These are phyloP conservation scores for Heterohyrax brucei DNA, from an alignment of 2,797 vertebrate genomes.

Conservation along the genomic window DNA sequence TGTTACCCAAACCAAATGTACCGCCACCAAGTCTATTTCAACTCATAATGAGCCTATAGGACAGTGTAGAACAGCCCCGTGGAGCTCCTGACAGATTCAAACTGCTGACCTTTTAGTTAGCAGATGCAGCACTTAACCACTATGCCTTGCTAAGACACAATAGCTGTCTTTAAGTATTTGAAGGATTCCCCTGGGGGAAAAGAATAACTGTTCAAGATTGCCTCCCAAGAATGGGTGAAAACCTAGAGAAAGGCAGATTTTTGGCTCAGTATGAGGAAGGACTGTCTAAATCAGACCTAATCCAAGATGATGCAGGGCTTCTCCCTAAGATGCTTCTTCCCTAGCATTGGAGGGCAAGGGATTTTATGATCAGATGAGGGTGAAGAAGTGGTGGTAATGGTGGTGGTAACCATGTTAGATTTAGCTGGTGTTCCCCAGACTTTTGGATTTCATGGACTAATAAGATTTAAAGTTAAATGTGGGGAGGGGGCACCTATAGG, in stretches of 20 bases:
- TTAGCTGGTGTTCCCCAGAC: slow-evolving; percentile 1
- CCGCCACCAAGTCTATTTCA: no score
- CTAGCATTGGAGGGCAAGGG: slow-evolving; percentile 11
- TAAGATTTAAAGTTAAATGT: slow-evolving; percentile 58
- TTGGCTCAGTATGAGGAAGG: slow-evolving; percentile 13
- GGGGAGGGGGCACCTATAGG: not conserved
- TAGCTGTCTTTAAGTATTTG: slow-evolving; percentile 66
- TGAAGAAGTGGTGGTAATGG: not conserved
- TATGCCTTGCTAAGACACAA: not conserved
- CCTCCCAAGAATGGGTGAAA: slow-evolving; percentile 37
- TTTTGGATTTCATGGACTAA: slow-evolving; percentile 61
- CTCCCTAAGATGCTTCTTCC: slow-evolving; percentile 53
- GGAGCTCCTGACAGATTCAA: no score
- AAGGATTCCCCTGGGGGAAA: slow-evolving; percentile 29
- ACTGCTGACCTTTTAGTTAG: no score
- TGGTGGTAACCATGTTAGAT: slow-evolving; percentile 27
- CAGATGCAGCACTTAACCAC: no score
- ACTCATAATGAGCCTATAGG: no score
- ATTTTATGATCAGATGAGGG: slow-evolving; percentile 46
- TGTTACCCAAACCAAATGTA: no score
- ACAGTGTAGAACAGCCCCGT: no score
- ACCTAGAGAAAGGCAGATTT: slow-evolving; percentile 67
- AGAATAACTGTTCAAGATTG: slow-evolving; percentile 62
- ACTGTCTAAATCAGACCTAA: slow-evolving; percentile 53
- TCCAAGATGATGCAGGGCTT: slow-evolving; percentile 37